These are phyloP conservation scores for Phoeniculus purpureus DNA, from an alignment of 2,797 vertebrate genomes.

Conservation along the genomic window DNA sequence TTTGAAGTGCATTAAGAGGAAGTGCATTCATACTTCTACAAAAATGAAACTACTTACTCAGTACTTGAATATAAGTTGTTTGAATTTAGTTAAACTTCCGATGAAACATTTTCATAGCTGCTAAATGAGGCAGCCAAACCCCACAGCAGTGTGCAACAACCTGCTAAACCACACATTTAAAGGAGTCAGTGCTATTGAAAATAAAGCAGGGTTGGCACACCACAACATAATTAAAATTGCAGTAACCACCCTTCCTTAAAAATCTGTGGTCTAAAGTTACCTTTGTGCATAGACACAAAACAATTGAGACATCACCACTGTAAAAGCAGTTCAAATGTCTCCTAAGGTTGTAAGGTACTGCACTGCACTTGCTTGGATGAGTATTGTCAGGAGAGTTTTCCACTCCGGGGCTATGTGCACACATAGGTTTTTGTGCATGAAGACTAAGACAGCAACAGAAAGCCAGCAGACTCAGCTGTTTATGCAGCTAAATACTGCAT, in stretches of 20 bases:
- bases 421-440: background rate
- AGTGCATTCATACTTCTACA: background rate
- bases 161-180: background rate
- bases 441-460: background rate
- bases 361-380: background rate
- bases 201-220: constrained; percentile 28
- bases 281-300: background rate
- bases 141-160: background rate
- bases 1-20: background rate
- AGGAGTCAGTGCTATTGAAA: background rate
- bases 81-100: background rate
- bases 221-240: background rate
- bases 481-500: background rate
- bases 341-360: background rate
- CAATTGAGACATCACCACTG: background rate
- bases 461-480: background rate
- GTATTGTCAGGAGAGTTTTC: background rate
- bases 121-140: background rate
- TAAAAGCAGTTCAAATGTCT: background rate
- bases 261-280: background rate
- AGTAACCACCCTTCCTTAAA: background rate
- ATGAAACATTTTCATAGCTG: constrained; percentile 13
- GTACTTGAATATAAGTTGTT: background rate
- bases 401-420: background rate
- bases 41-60: background rate